Base-by-base conservation (phyloP, 2,113 vertebrate genomes). In the Oryzias celebensis region DNA sequence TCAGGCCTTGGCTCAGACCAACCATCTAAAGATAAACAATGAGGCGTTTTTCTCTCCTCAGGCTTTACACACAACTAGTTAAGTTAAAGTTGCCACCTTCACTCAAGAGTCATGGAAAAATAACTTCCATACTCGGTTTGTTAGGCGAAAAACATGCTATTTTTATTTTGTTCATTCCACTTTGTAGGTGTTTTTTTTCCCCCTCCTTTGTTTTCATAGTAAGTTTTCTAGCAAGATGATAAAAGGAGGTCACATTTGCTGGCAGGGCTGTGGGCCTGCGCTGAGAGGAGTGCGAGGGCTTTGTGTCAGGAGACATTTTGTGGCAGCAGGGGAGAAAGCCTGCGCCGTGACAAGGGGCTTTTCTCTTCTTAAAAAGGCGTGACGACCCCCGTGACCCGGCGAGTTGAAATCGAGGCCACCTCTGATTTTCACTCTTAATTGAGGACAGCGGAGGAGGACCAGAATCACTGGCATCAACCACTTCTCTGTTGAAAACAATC, bases 401-500 rank as follows among this genome's bases (percentile, higher is more conserved):
- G 68, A 73, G 89, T 89, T 91, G 85, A 91, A 87, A 86, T 58
- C 48, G 78, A 87, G 89, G 90, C 83, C 87, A 88, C 47, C 2
- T 31, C 45, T 16, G 50, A 64, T 66, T 60, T 62, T 67, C 58
- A 3, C 52, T 58, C 63, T 62, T 48, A 62, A 62, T 50, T 55
- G 49, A 49, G 10, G 14, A 23, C 17, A 5, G 22, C 17, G 4
- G 16, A 12, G 47, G 47, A 26, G 14, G 3, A 7, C 20, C 36
- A 60, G 48, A 5, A 8, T 42, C 52, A 50, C 28, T 57, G 52
- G 84, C 44, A 12, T 43, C 43, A 41, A 59, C 15, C 16, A 14
- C 60, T 58, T 61, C 17, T n/a, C 54, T 44, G 58, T 62, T 22
- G 8, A 28, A 58, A 17, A 47, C 24, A 41, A 53, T 41, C n/a